These are phyloP conservation scores for Gallinago jamesoni DNA, from an alignment of 2,113 vertebrate genomes.

Conservation along the genomic window DNA sequence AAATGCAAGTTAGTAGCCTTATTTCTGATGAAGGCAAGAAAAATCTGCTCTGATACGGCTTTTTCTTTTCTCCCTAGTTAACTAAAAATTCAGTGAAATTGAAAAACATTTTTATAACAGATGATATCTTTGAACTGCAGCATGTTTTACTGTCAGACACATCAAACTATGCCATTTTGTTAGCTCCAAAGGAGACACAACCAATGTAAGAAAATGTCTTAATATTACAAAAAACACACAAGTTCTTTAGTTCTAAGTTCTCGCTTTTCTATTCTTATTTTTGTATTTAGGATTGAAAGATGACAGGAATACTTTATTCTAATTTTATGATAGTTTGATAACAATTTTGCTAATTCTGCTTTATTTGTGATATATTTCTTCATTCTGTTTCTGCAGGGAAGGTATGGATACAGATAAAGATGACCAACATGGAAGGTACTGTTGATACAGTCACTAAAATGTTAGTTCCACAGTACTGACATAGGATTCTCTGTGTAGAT, in stretches of 20 bases:
- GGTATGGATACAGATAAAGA: conserved; percentile 98
- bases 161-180: conserved; percentile 24
- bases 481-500: not conserved
- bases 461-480: not conserved
- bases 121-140: conserved; percentile 46
- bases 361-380: not conserved
- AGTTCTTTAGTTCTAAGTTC: not conserved
- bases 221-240: not conserved
- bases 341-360: not conserved
- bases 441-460: not conserved
- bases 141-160: conserved; percentile 47
- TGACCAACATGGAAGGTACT: conserved; percentile 91
- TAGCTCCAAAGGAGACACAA: not conserved
- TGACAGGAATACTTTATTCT: not conserved
- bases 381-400: conserved; percentile 78
- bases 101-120: conserved; percentile 13
- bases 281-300: not conserved
- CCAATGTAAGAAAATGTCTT: conserved; percentile 21
- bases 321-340: not conserved
- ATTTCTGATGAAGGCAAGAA: not conserved
- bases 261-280: not conserved
- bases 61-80: not conserved
- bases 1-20: not conserved
- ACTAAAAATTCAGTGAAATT: not conserved
- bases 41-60: not conserved